These are phyloP conservation scores for Nansenia antarctica DNA, from an alignment of 2,113 vertebrate species.

Conservation along the genomic window DNA sequence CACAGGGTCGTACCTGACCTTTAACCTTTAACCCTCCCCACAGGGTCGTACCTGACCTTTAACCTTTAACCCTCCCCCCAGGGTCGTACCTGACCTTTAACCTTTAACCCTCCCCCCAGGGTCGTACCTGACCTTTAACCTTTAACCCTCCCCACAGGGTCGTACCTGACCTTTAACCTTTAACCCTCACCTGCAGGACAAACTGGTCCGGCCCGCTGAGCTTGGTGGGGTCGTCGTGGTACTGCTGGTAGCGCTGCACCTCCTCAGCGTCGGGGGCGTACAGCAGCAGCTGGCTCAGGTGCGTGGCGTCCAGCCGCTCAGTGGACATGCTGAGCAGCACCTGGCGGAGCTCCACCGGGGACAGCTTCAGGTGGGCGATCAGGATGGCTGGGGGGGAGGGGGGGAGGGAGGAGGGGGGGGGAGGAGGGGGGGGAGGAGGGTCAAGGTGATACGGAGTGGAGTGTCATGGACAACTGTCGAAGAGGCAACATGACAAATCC, in stretches of 20 bases:
- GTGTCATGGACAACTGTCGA: no score
- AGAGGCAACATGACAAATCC: no score
- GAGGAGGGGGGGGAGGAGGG: no score
- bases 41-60: no score
- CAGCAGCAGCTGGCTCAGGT: constrained; percentile 94
- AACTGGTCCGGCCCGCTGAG: constrained; percentile 97
- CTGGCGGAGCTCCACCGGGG: constrained; percentile 85
- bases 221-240: constrained; percentile 82
- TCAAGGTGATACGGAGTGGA: background rate
- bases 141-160: background rate
- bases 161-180: no score
- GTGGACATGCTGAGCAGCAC: constrained; percentile 90
- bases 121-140: background rate
- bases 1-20: no score
- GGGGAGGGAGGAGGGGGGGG: background rate
- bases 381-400: constrained; percentile 83
- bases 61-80: no score
- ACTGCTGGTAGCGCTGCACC: constrained; percentile 86
- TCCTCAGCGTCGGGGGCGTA: constrained; percentile 92
- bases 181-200: constrained; percentile 89
- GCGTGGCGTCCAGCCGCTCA: constrained; percentile 87
- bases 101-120: no score
- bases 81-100: no score
- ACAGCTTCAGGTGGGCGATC: constrained; percentile 95
- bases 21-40: no score